Base-by-base conservation (phyloP, 2,797 vertebrate species). In the Acipenser ruthenus region DNA sequence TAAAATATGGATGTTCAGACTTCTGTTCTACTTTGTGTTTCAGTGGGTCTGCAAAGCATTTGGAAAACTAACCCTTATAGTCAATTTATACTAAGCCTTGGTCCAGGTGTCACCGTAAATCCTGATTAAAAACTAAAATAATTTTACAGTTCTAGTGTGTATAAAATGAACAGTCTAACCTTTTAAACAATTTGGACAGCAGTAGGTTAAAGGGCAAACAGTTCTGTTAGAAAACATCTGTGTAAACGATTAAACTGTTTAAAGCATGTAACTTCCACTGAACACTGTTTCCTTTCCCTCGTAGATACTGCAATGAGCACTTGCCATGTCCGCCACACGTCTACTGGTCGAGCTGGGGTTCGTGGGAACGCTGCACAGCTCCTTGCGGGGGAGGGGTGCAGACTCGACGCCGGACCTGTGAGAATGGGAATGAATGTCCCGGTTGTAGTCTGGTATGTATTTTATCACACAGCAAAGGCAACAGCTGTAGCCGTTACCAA, bases 351-450 rank as follows among this genome's bases (percentile, higher is more conserved):
- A 71, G 88, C 18, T 98, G 96, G 96, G 90, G 90, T 0, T 77
- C 94, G 0, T 98, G 96, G 96, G 90, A 95, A 69, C 90, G 89
- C 63, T 98, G 96, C 81, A 96, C 91, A 0, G 88, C 90, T 11
- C 91, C 91, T 47, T 98, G 96, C 0, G 95, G 95, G 15, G 96
- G 95, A 0, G 96, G 96, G 59, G 90, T 96, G 71, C 95, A 96
- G 72, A 92, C 94, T 0, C 89, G 96, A 2, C 87, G 89, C 51
- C 85, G 96, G 73, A 89, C 76, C 0, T 98, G 96, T 15, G 92
- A 95, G 75, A 96, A 97, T 1, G 94, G 93, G 49, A 91, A 90
- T 50, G 90, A 87, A 71, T 98, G 96, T 68, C 87, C 90, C 0
- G 96, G 96, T 71, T 98, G 96, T 69, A 81, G 84, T 0, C 83